Conservation (phyloP, 1,140 invertebrate species). For the Caenorhabditis tropicalis region DNA sequence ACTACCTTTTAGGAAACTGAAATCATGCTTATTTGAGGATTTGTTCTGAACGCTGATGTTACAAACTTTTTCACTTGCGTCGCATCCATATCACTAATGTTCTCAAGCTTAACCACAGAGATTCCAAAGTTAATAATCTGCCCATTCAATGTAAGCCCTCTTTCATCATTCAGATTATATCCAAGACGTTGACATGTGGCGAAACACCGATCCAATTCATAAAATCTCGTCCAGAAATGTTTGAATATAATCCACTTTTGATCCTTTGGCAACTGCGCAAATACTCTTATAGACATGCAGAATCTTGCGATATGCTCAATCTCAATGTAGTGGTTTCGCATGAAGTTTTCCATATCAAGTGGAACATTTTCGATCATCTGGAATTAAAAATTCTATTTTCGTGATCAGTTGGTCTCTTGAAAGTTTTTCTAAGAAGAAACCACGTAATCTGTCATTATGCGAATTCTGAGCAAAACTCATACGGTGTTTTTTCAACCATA, state of each 20-base stretch:
- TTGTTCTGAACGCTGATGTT: background rate
- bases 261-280: constrained; percentile 36
- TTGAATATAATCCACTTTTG: constrained; percentile 57
- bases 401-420: background rate
- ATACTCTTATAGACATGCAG: constrained; percentile 43
- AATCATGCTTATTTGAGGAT: background rate
- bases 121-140: constrained; percentile 46
- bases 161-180: constrained; percentile 44
- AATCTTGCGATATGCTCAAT: constrained; percentile 45
- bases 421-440: too few relatives aligned
- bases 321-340: constrained; percentile 43
- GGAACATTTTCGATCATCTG: constrained; percentile 18
- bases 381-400: background rate
- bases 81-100: constrained; percentile 36
- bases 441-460: too few relatives aligned
- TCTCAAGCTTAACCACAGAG: background rate
- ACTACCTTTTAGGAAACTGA: constrained; percentile 47
- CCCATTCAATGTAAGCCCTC: constrained; percentile 45
- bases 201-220: constrained; percentile 49
- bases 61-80: constrained; percentile 37
- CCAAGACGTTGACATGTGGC: constrained; percentile 47
- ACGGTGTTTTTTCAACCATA: too few relatives aligned
- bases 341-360: constrained; percentile 36
- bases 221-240: constrained; percentile 51
- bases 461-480: too few relatives aligned